Conservation (phyloP, 2,888 invertebrate genomes). For the Laothoe populi region DNA sequence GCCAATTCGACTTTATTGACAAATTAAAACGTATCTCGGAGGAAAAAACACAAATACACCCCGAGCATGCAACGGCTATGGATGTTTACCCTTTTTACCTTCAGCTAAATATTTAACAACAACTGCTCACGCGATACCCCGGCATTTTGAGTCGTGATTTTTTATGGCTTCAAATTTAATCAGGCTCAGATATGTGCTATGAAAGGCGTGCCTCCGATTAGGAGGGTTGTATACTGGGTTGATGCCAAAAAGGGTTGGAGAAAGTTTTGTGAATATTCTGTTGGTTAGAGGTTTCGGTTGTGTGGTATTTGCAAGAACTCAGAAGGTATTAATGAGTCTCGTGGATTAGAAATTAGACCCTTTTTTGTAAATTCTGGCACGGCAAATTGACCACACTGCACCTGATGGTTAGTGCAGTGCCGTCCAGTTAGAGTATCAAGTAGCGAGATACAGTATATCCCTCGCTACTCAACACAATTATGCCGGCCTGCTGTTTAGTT, state of each 20-base stretch:
- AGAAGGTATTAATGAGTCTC: too few relatives aligned
- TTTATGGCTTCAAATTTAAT: constrained; percentile 74
- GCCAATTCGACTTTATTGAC: neutral
- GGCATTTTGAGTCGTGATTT: constrained; percentile 47
- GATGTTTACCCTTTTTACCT: constrained; percentile 16
- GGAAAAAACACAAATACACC: constrained; percentile 3
- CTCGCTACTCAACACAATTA: too few relatives aligned
- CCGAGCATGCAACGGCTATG: neutral
- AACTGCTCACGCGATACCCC: constrained; percentile 44
- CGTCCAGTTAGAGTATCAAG: too few relatives aligned
- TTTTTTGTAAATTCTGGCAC: too few relatives aligned
- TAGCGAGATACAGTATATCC: too few relatives aligned
- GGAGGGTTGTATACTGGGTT: constrained; percentile 37
- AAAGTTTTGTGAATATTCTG: neutral
- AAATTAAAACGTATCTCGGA: neutral
- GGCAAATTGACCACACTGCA: too few relatives aligned
- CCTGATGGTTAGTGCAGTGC: too few relatives aligned
- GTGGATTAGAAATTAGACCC: too few relatives aligned
- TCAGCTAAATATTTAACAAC: constrained; percentile 45
- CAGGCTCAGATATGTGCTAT: constrained; percentile 51
- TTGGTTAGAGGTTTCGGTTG: neutral
- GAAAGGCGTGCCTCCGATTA: constrained; percentile 44
- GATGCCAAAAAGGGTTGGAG: neutral
- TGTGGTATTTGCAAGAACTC: too few relatives aligned
- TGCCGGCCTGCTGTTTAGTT: too few relatives aligned